Percentiles rank a stretch among this genome's conserved stretches.
These are phyloP conservation scores for Cyprinella venusta DNA, from an alignment of 2,797 vertebrate genomes.

Conservation along the genomic window DNA sequence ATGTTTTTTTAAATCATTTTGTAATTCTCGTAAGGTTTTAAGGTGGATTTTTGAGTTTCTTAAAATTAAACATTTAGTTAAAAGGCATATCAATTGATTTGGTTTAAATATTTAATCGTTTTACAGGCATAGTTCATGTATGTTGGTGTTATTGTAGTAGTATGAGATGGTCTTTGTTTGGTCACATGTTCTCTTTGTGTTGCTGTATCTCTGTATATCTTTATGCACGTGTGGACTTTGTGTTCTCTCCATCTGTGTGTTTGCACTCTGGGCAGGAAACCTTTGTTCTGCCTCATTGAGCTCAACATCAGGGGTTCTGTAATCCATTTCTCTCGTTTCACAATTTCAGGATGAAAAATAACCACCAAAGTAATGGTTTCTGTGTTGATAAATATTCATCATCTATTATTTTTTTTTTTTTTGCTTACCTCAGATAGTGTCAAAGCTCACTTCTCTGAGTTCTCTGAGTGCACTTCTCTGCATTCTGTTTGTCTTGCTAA, in stretches of 20 bases:
- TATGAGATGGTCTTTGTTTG: conserved; percentile 3
- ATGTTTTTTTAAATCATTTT: background rate
- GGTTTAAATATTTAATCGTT: background rate
- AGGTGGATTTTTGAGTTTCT: background rate
- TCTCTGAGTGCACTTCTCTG: no score
- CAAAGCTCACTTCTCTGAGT: conserved; percentile 4
- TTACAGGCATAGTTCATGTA: background rate
- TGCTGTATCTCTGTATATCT: conserved; percentile 33
- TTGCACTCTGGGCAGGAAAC: conserved; percentile 51
- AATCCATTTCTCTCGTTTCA: conserved; percentile 57
- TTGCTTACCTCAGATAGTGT: conserved; percentile 38
- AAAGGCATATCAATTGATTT: background rate
- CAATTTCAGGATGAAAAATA: conserved; percentile 60
- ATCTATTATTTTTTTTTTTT: background rate
- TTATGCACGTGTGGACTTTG: conserved; percentile 50
- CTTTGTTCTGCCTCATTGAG: conserved; percentile 50
- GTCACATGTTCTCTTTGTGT: conserved; percentile 9
- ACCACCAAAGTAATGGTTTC: conserved; percentile 50
- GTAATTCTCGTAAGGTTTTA: background rate
- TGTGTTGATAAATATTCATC: conserved; percentile 45
- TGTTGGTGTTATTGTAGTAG: background rate
- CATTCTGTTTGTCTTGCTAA: background rate
- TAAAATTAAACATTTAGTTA: background rate
- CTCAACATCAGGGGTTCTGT: conserved; percentile 51
- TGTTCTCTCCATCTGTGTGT: conserved; percentile 51